Evolutionary conservation across 2,888 invertebrate species (phyloP), one percentile per base, ranked within the genome.

Genomic region (Thereva unica): DNA sequence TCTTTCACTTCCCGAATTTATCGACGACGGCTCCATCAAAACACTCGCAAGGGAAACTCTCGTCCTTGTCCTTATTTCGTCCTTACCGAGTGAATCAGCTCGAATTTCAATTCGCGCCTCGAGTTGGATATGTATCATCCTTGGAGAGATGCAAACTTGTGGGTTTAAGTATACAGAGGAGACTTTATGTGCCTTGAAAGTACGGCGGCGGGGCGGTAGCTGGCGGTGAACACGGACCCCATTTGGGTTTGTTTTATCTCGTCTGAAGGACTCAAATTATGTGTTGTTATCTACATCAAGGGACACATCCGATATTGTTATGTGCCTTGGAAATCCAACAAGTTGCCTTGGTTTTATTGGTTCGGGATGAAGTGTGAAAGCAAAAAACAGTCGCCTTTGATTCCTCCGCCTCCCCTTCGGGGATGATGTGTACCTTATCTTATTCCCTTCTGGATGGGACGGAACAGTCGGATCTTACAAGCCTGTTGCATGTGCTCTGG

Each of bases 1-100:
- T 61, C 61, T 61, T 50, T 61, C 61, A 61, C 61, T 61, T 61
- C 42, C 50, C 61, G 50, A 61, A 61, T 61, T 61, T 61, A 61
- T 61, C 61, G 61, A 61, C 61, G 50, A 50, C 40, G 50, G 50
- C 41, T 61, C 61, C 23, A 47, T n/a, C 61, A 34, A 50, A 42
- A 23, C 50, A 50, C 50, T 50, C 61, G 23, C 40, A 45, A 45
- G 61, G 50, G 41, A 50, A 42, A 40, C 5, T 49, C 35, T 50
- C 61, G 50, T 40, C 61, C 61, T 50, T 40, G 38, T 61, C 61
- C 50, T 50, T 61, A 50, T 61, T 49, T 61, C 49, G 49, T 49
- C 34, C 34, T 23, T 23, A 23, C 23, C 23, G 23, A 23, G 23
- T 23, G 50, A 59, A 59, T 38, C 55, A 41, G 61, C 50, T 61